Conservation (phyloP, 1,140 invertebrate species). For the Tetragnatha versicolor region DNA sequence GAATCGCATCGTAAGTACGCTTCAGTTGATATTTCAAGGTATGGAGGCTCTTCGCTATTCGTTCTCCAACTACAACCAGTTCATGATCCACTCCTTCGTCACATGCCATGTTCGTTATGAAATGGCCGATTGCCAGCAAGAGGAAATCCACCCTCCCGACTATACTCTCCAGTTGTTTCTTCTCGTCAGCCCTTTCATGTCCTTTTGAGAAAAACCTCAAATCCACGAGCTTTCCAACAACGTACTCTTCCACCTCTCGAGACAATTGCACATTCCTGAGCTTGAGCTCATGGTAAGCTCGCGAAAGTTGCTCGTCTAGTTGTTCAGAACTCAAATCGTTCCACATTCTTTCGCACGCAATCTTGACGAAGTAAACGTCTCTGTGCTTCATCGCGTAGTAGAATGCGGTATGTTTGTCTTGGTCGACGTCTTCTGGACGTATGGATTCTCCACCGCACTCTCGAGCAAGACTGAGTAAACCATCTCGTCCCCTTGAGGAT, state of each 20-base stretch:
- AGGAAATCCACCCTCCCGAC: background rate
- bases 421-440: background rate
- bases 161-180: background rate
- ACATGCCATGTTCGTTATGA: background rate
- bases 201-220: slow-evolving; percentile 23
- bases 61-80: background rate
- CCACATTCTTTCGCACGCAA: no score
- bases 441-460: background rate
- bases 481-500: no score
- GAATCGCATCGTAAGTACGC: slow-evolving; percentile 5
- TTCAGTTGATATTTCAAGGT: background rate
- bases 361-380: background rate
- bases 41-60: background rate
- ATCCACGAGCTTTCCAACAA: background rate
- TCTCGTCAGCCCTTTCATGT: background rate
- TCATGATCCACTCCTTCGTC: background rate
- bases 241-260: background rate
- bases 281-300: slow-evolving; percentile 9
- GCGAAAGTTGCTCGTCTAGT: slow-evolving; percentile 24
- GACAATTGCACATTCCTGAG: slow-evolving; percentile 10
- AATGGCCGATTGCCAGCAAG: background rate
- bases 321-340: background rate
- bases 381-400: slow-evolving; percentile 24
- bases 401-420: slow-evolving; percentile 24
- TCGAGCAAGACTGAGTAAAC: no score